Evolutionary conservation across 2,113 vertebrate genomes (phyloP).

Genomic region (Pterocles burchelli): DNA sequence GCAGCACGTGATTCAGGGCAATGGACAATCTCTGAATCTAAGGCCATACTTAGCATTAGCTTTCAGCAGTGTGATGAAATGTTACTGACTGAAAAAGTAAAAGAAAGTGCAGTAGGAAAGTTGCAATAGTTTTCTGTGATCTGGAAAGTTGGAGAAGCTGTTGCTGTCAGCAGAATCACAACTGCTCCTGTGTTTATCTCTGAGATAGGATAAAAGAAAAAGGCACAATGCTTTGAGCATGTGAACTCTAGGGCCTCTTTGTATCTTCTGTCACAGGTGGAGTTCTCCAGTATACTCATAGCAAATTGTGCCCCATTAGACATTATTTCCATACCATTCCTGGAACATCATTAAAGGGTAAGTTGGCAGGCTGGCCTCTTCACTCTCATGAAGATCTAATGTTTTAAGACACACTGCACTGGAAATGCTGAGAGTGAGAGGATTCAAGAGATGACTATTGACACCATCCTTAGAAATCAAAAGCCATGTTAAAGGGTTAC

Average conservation of each 20-base stretch:
- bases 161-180: not conserved
- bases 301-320: not conserved
- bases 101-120: not conserved
- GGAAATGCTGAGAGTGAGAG: not conserved
- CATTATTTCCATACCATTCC: not conserved
- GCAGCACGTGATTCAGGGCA: not conserved
- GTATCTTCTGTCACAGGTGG: not conserved
- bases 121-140: not conserved
- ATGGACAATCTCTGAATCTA: not conserved
- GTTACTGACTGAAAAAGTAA: not conserved
- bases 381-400: not conserved
- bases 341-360: not conserved
- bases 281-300: not conserved
- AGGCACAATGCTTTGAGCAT: not conserved
- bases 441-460: not conserved
- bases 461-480: not conserved
- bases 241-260: not conserved
- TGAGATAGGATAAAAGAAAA: not conserved
- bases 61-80: not conserved
- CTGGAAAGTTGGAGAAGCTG: not conserved
- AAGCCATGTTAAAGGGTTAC: not conserved
- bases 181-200: not conserved
- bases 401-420: not conserved
- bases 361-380: not conserved
- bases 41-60: not conserved